Evolutionary conservation across 2,888 invertebrate genomes (phyloP).

Genomic region (Flabesymbios commensalis): DNA sequence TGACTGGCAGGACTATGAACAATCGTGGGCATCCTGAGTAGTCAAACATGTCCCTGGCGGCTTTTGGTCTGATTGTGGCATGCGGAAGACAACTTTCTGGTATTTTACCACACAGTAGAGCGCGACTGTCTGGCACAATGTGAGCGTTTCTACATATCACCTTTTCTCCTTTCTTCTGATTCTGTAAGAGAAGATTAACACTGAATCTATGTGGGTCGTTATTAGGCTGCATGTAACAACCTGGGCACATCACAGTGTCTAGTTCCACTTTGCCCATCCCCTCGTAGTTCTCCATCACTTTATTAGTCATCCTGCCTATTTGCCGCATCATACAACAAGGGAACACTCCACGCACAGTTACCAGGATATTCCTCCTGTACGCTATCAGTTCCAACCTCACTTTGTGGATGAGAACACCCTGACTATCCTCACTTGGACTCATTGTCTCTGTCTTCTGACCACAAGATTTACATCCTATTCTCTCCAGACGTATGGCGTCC

Average conservation of each 20-base stretch:
- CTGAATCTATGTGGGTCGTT: slow-evolving; percentile 22
- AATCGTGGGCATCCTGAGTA: slow-evolving; percentile 31
- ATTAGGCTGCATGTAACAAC: slow-evolving; percentile 23
- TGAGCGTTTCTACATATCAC: slow-evolving; percentile 30
- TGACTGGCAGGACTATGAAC: slow-evolving; percentile 34
- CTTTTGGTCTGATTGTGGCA: slow-evolving; percentile 18
- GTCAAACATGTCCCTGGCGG: slow-evolving; percentile 11
- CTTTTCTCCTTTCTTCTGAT: background rate
- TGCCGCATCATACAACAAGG: slow-evolving; percentile 31
- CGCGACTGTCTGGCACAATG: slow-evolving; percentile 6
- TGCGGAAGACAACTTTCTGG: slow-evolving; percentile 21
- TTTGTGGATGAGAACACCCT: slow-evolving; percentile 15
- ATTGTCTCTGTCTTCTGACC: background rate
- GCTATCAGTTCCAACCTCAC: slow-evolving; percentile 31
- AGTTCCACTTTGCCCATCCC: slow-evolving; percentile 26
- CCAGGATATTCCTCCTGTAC: slow-evolving; percentile 20
- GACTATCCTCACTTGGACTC: background rate
- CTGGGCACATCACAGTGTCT: slow-evolving; percentile 33
- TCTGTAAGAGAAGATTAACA: slow-evolving; percentile 3
- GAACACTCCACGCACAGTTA: slow-evolving; percentile 25
- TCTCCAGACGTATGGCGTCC: slow-evolving; percentile 21
- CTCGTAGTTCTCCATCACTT: slow-evolving; percentile 27
- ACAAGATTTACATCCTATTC: slow-evolving; percentile 26
- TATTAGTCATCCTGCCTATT: slow-evolving; percentile 15
- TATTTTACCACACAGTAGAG: slow-evolving; percentile 20